These are phyloP conservation scores for Lasiurus borealis DNA, from an alignment of 2,113 vertebrate species.

Conservation along the genomic window DNA sequence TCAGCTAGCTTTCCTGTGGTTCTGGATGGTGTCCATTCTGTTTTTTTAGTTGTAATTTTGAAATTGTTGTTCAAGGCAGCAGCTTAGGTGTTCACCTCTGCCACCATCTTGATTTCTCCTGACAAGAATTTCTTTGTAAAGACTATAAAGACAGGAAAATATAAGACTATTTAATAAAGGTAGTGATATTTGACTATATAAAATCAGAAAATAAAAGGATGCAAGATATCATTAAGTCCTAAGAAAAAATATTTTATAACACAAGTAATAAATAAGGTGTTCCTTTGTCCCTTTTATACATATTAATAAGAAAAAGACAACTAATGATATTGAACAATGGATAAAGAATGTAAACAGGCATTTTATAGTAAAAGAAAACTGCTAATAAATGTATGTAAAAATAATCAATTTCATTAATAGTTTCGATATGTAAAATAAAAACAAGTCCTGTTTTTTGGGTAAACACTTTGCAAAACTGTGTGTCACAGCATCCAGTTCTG, in stretches of 20 bases:
- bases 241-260: slow-evolving; percentile 4
- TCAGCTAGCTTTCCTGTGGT: no score
- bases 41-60: no score
- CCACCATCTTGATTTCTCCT: no score
- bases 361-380: not conserved
- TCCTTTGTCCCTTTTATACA: not conserved
- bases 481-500: not conserved
- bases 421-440: slow-evolving; percentile 42
- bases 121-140: slow-evolving; percentile 30
- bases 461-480: not conserved
- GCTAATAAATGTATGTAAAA: not conserved
- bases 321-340: not conserved
- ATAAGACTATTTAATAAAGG: not conserved
- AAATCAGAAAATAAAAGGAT: slow-evolving; percentile 29
- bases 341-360: not conserved
- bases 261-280: not conserved
- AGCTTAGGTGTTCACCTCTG: no score
- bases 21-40: no score
- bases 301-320: not conserved
- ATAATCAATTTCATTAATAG: not conserved
- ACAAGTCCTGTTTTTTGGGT: not conserved
- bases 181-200: not conserved
- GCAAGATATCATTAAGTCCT: not conserved
- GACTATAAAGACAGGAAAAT: not conserved
- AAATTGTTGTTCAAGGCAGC: no score